These are phyloP conservation scores for Metalampra italica DNA, from an alignment of 2,888 invertebrate species.

Conservation along the genomic window DNA sequence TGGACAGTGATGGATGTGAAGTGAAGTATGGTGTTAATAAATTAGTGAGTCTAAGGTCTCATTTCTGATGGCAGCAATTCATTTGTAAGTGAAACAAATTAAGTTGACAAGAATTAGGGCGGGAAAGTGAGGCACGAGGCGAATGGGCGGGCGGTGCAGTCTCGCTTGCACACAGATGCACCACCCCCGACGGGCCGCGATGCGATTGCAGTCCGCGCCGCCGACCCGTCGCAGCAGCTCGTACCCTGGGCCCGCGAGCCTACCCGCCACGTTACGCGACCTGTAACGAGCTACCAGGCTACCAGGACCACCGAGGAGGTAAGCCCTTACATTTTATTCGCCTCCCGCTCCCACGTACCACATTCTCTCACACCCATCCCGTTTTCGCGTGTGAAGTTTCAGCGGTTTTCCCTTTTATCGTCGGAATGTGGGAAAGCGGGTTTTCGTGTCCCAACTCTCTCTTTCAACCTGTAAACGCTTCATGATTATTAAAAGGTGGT, in stretches of 20 bases:
- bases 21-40: not conserved
- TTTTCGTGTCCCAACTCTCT: constrained; percentile 72
- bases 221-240: constrained; percentile 57
- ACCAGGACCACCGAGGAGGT: constrained; percentile 59
- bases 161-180: constrained; percentile 74
- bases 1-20: no score
- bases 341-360: constrained; percentile 43
- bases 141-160: constrained; percentile 73
- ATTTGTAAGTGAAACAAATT: constrained; percentile 19
- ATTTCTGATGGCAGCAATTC: not conserved
- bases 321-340: constrained; percentile 61
- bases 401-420: constrained; percentile 73
- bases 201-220: constrained; percentile 65
- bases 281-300: constrained; percentile 75
- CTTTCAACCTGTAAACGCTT: constrained; percentile 69
- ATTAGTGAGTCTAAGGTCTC: not conserved
- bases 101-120: constrained; percentile 61
- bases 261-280: constrained; percentile 59
- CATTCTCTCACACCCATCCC: constrained; percentile 40
- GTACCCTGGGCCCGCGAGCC: constrained; percentile 46
- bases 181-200: constrained; percentile 62
- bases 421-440: constrained; percentile 74
- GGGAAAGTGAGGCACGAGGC: constrained; percentile 74
- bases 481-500: constrained; percentile 40
- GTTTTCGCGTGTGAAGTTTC: constrained; percentile 38